Evolutionary conservation across 2,113 vertebrate genomes (phyloP), one percentile per base, ranked within the genome.

Genomic region (Pteropus alecto): DNA sequence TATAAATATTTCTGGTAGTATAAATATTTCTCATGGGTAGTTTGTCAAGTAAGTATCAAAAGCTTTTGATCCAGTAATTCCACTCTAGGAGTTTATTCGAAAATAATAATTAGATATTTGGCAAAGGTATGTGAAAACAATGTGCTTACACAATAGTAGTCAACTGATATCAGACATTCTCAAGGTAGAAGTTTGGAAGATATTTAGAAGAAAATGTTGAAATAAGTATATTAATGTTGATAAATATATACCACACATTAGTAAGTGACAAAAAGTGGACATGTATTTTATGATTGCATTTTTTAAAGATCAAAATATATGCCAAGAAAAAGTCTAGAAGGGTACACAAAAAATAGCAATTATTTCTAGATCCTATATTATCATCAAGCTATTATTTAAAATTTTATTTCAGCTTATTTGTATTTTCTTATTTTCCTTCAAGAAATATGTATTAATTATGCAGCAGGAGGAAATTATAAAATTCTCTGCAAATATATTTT

Each of bases 401-500:
- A 85, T 79, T 60, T 84, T 90, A 93, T 90, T 93, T 87, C 43
- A 60, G 18, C 16, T 93, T 82, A 1, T 74, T 93, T 93, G 15
- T 71, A 65, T 63, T 88, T 93, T 74, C 33, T 70, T 87, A 87
- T 90, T 90, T 95, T 87, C n/a, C 63, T 70, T 46, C 28, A 84
- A 87, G 13, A 56, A n/a, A 67, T 77, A 63, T 38, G 0, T 30
- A 43, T 91, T 94, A 84, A 95, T 93, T 94, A 63, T 70, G 10
- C n/a, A 90, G 82, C 61, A 77, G 76, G 56, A 95, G 43, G 56
- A 90, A 90, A 93, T 63, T 89, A 90, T 38, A 93, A 92, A 84
- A 61, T 48, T 56, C 26, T 81, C 86, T 48, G 22, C 21, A 85
- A 92, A 92, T 77, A 51, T 38, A 77, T 82, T 95, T 96, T 67